These are phyloP conservation scores for Nesoenas mayeri DNA, from an alignment of 2,113 vertebrate species.

Conservation along the genomic window DNA sequence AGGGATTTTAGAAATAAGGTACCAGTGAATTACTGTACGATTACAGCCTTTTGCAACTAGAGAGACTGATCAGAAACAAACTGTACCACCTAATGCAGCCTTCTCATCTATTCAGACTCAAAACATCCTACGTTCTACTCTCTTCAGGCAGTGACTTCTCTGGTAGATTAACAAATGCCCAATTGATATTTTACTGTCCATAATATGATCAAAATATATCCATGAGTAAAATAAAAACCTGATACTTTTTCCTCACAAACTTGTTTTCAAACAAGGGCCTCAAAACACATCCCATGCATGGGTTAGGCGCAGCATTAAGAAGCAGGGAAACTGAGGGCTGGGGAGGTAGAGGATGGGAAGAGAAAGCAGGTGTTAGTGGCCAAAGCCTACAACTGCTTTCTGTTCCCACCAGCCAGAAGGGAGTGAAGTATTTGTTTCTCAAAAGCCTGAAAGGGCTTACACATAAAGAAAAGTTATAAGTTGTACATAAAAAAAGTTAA, in stretches of 20 bases:
- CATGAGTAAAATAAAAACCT: not conserved
- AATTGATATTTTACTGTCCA: not conserved
- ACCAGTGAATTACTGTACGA: constrained; percentile 30
- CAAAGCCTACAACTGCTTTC: not conserved
- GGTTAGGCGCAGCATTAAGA: not conserved
- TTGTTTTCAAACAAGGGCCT: not conserved
- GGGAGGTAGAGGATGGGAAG: not conserved
- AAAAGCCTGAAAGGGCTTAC: not conserved
- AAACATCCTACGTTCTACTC: not conserved
- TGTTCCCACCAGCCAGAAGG: not conserved
- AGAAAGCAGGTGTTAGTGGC: rapidly evolving
- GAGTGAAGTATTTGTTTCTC: not conserved
- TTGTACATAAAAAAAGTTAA: too few relatives aligned
- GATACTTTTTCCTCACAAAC: not conserved
- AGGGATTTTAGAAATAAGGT: constrained; percentile 54
- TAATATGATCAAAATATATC: not conserved
- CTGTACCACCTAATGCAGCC: not conserved
- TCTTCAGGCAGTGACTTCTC: not conserved
- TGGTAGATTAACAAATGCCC: not conserved
- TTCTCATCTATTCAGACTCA: constrained; percentile 2
- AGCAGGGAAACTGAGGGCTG: not conserved
- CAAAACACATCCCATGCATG: not conserved
- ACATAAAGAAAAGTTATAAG: not conserved
- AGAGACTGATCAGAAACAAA: constrained; percentile 4
- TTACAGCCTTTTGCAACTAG: constrained; percentile 11